A percentile compares a stretch with the other conserved stretches of the same genome.
Evolutionary conservation across 2,797 vertebrate genomes (phyloP).

Genomic region (Pelobates cultripes): DNA sequence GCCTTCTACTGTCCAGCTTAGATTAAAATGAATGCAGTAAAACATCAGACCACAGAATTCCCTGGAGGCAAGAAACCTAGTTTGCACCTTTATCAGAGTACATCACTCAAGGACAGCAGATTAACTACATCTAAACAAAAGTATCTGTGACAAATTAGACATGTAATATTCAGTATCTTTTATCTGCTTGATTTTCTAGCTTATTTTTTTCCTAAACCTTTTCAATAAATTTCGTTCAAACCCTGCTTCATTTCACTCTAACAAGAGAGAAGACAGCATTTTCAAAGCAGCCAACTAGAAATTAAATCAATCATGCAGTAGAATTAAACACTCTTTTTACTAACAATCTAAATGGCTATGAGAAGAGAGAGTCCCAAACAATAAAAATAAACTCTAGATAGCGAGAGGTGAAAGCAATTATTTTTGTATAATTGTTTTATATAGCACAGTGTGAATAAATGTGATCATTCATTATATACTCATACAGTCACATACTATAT

Average conservation of each 20-base stretch:
- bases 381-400: too few relatives aligned
- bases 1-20: conserved; percentile 41
- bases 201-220: conserved; percentile 20
- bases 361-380: too few relatives aligned
- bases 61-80: conserved; percentile 37
- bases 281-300: conserved; percentile 23
- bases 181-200: conserved; percentile 13
- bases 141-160: conserved; percentile 53
- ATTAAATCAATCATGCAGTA: neutral
- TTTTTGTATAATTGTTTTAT: too few relatives aligned
- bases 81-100: conserved; percentile 52
- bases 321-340: neutral
- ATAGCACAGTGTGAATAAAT: too few relatives aligned
- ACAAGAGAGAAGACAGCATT: conserved; percentile 22
- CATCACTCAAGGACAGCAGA: conserved; percentile 53
- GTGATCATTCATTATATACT: too few relatives aligned
- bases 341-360: too few relatives aligned
- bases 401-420: too few relatives aligned
- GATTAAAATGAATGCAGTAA: conserved; percentile 53
- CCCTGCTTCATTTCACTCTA: conserved; percentile 12
- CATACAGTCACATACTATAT: too few relatives aligned
- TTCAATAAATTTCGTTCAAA: conserved; percentile 32
- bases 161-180: conserved; percentile 48
- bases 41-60: conserved; percentile 46
- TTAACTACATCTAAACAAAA: conserved; percentile 48